Percentiles rank a stretch among this genome's conserved stretches.
Conservation (phyloP, 2,113 vertebrate genomes). For the Nothoprocta pentlandii region DNA sequence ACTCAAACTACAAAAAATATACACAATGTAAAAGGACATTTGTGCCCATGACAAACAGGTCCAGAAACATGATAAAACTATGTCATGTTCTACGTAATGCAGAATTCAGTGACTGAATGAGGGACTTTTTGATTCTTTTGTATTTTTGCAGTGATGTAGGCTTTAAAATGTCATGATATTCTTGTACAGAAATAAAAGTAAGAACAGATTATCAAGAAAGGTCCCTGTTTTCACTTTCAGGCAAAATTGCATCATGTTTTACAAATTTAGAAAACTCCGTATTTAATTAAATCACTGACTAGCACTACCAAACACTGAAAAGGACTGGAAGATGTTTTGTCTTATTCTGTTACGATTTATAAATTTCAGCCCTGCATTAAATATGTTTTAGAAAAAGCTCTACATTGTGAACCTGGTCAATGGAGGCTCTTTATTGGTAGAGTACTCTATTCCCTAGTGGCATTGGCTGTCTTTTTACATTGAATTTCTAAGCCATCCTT, state of each 20-base stretch:
- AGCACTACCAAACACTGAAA: neutral
- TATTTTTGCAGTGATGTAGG: neutral
- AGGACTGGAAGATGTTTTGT: neutral
- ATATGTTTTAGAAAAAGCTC: slow-evolving; percentile 21
- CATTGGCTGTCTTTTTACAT: slow-evolving; percentile 57
- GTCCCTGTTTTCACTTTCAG: neutral
- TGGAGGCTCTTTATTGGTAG: slow-evolving; percentile 1
- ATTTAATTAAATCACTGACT: neutral
- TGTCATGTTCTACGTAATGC: neutral
- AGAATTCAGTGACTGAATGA: neutral
- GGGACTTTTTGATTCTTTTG: neutral
- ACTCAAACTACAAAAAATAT: neutral
- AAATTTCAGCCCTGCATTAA: slow-evolving; percentile 1
- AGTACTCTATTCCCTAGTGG: slow-evolving; percentile 67
- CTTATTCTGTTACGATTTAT: neutral
- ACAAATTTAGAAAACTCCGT: neutral
- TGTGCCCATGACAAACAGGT: neutral
- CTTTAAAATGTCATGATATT: slow-evolving; percentile 17
- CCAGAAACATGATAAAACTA: neutral
- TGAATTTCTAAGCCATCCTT: slow-evolving; percentile 58
- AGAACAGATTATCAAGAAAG: neutral
- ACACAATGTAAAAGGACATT: neutral
- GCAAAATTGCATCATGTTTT: neutral
- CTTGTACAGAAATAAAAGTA: neutral
- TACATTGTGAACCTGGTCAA: slow-evolving; percentile 34